Conservation (phyloP, 2,113 vertebrate species). For the Dromaius novaehollandiae region DNA sequence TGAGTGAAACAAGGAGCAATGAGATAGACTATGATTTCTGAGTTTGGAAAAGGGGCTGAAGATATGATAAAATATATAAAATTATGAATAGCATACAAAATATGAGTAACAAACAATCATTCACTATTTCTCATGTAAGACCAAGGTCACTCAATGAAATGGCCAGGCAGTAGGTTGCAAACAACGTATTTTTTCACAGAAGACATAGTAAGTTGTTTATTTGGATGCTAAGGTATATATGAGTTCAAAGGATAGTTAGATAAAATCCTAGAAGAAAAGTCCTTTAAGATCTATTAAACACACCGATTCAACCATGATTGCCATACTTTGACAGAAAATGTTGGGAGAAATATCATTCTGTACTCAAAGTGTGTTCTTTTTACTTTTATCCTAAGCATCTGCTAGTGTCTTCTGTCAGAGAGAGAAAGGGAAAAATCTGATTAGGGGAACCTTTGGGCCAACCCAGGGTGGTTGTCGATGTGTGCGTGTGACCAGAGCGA, state of each 20-base stretch:
- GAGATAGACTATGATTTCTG: background rate
- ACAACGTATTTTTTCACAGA: background rate
- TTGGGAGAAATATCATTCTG: background rate
- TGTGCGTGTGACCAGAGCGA: background rate
- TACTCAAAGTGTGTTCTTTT: background rate
- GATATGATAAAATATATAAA: background rate
- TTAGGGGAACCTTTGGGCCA: background rate
- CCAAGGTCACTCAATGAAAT: background rate
- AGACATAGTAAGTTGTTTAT: background rate
- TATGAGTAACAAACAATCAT: background rate
- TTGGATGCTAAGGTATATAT: background rate
- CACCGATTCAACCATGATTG: background rate
- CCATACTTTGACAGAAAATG: background rate
- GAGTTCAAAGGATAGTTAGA: background rate
- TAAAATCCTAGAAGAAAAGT: background rate
- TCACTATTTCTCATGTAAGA: background rate
- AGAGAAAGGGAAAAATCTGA: background rate
- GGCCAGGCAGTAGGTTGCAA: background rate
- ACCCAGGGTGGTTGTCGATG: fast-evolving
- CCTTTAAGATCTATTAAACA: background rate
- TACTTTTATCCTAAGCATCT: background rate
- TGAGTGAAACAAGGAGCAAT: background rate
- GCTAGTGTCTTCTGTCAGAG: background rate
- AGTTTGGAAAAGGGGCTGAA: background rate
- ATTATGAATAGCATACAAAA: background rate